Conservation (phyloP, 2,113 vertebrate genomes). For the Ochotona princeps region DNA sequence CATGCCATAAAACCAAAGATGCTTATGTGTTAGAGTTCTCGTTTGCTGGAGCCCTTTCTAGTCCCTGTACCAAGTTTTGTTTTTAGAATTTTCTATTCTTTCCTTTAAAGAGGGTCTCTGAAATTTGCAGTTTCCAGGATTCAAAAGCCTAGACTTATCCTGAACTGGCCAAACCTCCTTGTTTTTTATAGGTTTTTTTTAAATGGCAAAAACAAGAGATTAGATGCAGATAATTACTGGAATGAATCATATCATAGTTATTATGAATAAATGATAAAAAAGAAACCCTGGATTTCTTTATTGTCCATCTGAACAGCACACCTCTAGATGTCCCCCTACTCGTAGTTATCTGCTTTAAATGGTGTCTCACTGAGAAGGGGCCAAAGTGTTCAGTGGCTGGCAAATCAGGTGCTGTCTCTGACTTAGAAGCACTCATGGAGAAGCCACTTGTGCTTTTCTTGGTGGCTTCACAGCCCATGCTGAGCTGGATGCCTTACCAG, state of each 20-base stretch:
- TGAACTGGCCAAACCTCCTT: not conserved
- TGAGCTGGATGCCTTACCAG: not conserved
- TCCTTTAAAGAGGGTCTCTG: not conserved
- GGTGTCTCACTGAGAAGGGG: not conserved
- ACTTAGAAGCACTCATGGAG: not conserved
- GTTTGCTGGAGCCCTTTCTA: not conserved
- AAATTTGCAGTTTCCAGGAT: slow-evolving; percentile 15
- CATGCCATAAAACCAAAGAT: not conserved
- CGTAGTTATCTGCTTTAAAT: not conserved
- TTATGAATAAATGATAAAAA: not conserved
- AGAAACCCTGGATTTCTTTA: not conserved
- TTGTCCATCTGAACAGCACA: not conserved
- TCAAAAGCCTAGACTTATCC: not conserved
- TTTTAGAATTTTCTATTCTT: slow-evolving; percentile 2
- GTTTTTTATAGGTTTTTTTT: not conserved
- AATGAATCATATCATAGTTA: slow-evolving; percentile 4
- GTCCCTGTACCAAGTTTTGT: not conserved
- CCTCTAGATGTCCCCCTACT: not conserved
- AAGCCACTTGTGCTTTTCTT: not conserved
- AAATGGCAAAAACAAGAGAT: not conserved
- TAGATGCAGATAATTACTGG: not conserved
- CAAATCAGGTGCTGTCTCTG: not conserved
- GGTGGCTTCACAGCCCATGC: not conserved
- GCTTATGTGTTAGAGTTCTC: not conserved
- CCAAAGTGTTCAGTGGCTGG: not conserved